Base-by-base conservation (phyloP, 2,113 vertebrate species). In the Oryzias curvinotus region DNA sequence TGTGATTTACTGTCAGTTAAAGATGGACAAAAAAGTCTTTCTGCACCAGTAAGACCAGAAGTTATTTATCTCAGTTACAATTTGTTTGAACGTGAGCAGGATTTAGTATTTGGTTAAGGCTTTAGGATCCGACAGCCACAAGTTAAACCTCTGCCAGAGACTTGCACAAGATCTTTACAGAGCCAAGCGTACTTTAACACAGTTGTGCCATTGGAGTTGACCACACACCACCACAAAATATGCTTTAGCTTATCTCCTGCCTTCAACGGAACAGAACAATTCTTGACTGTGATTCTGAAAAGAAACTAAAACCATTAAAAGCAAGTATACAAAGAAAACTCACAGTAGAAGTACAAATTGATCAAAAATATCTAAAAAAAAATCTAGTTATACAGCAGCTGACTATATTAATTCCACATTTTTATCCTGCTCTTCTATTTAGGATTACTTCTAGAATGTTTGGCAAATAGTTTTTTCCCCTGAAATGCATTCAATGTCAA, bases 101-200 rank as follows among this genome's bases (percentile, higher is more conserved):
- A 42, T 62, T 68, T 42, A 30, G 53, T 69, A 67, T 63, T 57
- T 61, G 62, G 65, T 46, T 81, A 50, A 61, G 57, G 58, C 55
- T 58, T 67, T 46, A 77, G 53, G 43, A 44, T 18, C 44, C 45
- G 41, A 16, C 54, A 45, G 21, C 57, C 58, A 52, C 65, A 67
- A 61, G 43, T 41, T 18, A 49, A 58, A 45, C 26, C 12, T 46
- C 28, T 56, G 42, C 41, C 65, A 73, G 21, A 43, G 42, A 25
- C 23, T 50, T 61, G 23, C 26, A 23, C 45, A 41, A 45, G 26
- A 44, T 55, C 46, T 76, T 25, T 72, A 26, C 44, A 4, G 8
- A 52, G 53, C 16, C 53, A 63, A 17, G 17, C 66, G 45, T 58
- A 57, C n/a, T 44, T 50, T 63, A 57, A 62, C 52, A 52, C 56